Base-by-base conservation (phyloP, 1,140 invertebrate species). In the Halotydeus destructor region DNA sequence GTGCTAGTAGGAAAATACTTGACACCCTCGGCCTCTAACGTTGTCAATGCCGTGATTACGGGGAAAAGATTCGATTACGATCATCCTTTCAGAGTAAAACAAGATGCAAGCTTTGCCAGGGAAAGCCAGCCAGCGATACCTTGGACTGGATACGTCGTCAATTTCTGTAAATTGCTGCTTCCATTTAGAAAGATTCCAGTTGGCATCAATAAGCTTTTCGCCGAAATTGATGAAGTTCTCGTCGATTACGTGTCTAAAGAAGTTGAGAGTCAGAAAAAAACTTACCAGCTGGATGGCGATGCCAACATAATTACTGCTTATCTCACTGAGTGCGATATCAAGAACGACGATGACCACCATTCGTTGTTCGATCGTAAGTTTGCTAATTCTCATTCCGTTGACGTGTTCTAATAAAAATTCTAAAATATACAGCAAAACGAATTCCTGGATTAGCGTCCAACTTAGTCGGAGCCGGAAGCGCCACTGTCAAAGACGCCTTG, bases 11-110 rank as follows among this genome's bases (percentile, higher is more conserved):
- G n/a, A n/a, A 41, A 40, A 49, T 49, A 18, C 38, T 45, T 44
- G 41, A 52, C 38, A 16, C 48, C 18, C 8, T 44, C 31, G 32
- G 48, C 32, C 23, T 51, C 54, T 9, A 91, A 89, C 50, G 78
- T 78, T 0, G 58, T 89, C 0, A 88, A 82, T 77, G 71, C 66
- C 38, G 80, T 88, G 73, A 70, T 86, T 60, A 78, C 82, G 39
- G 78, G 82, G 1, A 70, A 69, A 49, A 57, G 72, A 51, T 71
- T 68, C 11, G 49, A 53, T 4, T 56, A 62, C 43, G 49, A 66
- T 39, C 64, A 74, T 51, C 53, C 60, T 2, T 68, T 77, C 50
- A 60, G 82, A 41, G 66, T 66, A 27, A 56, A 70, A 18, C 57
- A 83, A 0, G 72, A 81, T 58, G 58, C 58, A 33, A 67, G 78